Base-by-base conservation (phyloP, 37 sponge, comb jelly and placozoan genomes). In the Bolinopsis microptera region DNA sequence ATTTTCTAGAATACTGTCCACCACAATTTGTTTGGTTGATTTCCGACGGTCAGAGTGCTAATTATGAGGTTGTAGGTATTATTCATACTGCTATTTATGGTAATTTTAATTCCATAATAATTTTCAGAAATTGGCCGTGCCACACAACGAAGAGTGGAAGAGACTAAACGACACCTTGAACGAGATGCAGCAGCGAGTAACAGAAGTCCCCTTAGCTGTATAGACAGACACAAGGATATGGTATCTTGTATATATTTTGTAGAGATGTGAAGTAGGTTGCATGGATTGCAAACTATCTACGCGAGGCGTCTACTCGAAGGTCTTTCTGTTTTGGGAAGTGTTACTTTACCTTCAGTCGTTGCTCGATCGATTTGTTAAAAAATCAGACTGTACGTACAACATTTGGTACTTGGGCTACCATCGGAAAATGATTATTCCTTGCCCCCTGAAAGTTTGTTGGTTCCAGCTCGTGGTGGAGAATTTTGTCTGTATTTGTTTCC, bases 71-170 rank as follows among this genome's bases (percentile, higher is more conserved):
- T n/a, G n/a, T n/a, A n/a, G n/a, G n/a, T n/a, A n/a, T n/a, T n/a
- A n/a, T n/a, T n/a, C n/a, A n/a, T n/a, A n/a, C n/a, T n/a, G n/a
- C n/a, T n/a, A n/a, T n/a, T n/a, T n/a, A n/a, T 22, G 68, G 13
- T 67, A 67, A 67, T 67, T 21, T 67, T 21, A 69, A 21, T 67
- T 38, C 92, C 21, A n/a, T n/a, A n/a, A n/a, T n/a, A n/a, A n/a
- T 35, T 77, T 80, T 30, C 80, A 96, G 96, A 95, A 83, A 34
- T 74, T 97, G 0, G 93, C 83, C 75, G 68, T 68, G 21, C 98
- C 98, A 0, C 94, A 94, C 18, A 39, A 93, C 34, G 96, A 97
- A 90, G 98, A 97, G 36, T 96, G 98, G 96, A 76, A 74, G n/a
- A 94, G 86, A 35, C 70, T 97, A 39, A 94, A 96, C 86, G 70